Base-by-base conservation (phyloP, 2,113 vertebrate species). In the Brachypteracias leptosomus region DNA sequence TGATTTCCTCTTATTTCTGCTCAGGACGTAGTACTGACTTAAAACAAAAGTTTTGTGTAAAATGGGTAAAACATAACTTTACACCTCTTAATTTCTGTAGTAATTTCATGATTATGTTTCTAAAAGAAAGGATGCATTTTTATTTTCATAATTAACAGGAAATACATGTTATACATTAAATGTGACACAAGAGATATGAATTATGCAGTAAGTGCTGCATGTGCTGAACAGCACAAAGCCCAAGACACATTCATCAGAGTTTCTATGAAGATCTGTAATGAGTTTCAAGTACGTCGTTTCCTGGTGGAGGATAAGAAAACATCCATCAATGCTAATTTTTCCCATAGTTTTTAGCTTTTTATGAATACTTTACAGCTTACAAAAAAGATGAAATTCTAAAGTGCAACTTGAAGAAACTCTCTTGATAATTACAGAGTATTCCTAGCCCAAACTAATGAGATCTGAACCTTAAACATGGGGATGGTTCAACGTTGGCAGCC, bases 321-420 rank as follows among this genome's bases (percentile, higher is more conserved):
- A 98, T 98, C 98, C 98, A 98, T 98, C 98, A 98, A 98, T 98
- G 97, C 97, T 98, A 98, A 98, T 98, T 98, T 57, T 97, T 85
- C 97, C 80, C 91, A 90, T 31, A 95, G 86, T 97, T 97, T 97
- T 96, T 94, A 95, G 95, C 81, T 95, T 97, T 95, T 96, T 97
- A 94, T 97, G 96, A 98, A 98, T 98, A 97, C 96, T 97, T 98
- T 96, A 97, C 96, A 97, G 88, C 76, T 96, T 96, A 84, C 77
- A 94, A 93, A 93, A 93, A 89, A 38, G 78, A 91, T 33, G 55
- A 84, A 90, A 97, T 97, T 98, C 84, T 91, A 85, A 97, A 98
- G 95, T 92, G 93, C 74, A 96, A 93, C 95, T 97, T 94, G 95
- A 97, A 94, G 55, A 91, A 91, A 95, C 82, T 95, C 82, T 90